Evolutionary conservation across 2,797 vertebrate genomes (phyloP).

Genomic region (Tapirus indicus): DNA sequence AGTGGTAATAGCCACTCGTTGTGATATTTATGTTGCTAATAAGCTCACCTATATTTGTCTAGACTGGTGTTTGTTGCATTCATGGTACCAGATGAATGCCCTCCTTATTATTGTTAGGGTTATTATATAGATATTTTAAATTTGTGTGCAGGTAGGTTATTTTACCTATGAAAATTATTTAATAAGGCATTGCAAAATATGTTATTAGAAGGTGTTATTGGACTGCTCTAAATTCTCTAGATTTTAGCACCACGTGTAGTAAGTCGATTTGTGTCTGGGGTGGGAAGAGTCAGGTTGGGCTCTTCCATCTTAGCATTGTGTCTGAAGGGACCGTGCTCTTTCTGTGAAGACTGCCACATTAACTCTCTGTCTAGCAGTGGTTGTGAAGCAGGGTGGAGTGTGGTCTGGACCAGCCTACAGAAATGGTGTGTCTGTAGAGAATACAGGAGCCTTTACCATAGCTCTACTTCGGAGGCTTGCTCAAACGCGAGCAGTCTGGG

Average conservation of each 20-base stretch:
- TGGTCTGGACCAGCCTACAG: neutral
- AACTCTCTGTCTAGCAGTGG: neutral
- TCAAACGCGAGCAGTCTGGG: neutral
- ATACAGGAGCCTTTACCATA: neutral
- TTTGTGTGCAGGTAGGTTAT: neutral
- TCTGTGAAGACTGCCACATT: neutral
- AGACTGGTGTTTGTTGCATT: neutral
- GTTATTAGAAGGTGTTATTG: neutral
- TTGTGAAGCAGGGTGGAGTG: neutral
- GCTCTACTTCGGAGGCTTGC: neutral
- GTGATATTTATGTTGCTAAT: neutral
- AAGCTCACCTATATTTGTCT: neutral
- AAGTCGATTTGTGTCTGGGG: neutral
- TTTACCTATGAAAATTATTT: constrained; percentile 20
- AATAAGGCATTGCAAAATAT: neutral
- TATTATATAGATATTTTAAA: neutral
- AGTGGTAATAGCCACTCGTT: neutral
- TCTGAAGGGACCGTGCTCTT: neutral
- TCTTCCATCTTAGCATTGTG: neutral
- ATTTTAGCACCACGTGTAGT: neutral
- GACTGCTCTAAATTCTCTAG: neutral
- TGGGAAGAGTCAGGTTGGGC: neutral
- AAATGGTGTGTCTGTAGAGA: neutral
- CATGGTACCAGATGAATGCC: neutral
- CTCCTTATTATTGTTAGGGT: neutral